Conservation (phyloP, 1,140 invertebrate genomes). For the Drosophila sproati region DNA sequence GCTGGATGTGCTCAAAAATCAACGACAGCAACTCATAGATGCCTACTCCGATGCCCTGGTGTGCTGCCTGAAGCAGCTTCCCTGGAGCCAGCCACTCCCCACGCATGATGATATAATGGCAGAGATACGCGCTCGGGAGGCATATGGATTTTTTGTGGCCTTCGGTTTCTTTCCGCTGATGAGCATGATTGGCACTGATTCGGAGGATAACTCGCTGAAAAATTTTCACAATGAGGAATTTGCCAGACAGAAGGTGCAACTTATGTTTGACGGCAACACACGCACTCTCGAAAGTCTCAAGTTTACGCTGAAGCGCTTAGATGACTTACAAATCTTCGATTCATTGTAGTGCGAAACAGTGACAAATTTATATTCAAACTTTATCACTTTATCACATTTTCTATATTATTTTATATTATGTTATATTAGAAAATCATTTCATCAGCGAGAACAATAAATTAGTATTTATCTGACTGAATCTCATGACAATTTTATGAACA, state of each 20-base stretch:
- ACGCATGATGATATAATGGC: slow-evolving; percentile 73
- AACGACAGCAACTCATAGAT: slow-evolving; percentile 78
- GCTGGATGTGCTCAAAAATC: slow-evolving; percentile 63
- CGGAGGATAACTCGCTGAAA: slow-evolving; percentile 76
- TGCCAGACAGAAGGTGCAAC: slow-evolving; percentile 70
- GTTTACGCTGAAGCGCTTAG: slow-evolving; percentile 65
- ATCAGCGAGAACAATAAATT: too few species aligned
- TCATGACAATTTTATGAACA: too few species aligned
- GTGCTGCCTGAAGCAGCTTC: slow-evolving; percentile 76
- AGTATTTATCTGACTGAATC: too few species aligned
- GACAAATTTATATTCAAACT: background rate
- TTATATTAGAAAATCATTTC: too few species aligned
- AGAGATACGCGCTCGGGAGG: slow-evolving; percentile 70
- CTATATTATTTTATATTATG: too few species aligned
- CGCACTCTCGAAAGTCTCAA: slow-evolving; percentile 73
- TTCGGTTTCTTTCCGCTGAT: slow-evolving; percentile 79
- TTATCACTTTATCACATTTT: too few species aligned
- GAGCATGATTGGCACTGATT: slow-evolving; percentile 76
- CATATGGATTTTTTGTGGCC: slow-evolving; percentile 77
- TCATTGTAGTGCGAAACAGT: slow-evolving; percentile 30
- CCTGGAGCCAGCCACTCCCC: slow-evolving; percentile 79
- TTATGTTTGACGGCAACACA: slow-evolving; percentile 74
- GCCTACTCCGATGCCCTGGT: slow-evolving; percentile 69
- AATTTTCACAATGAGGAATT: slow-evolving; percentile 77
- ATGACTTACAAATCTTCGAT: slow-evolving; percentile 74